These are phyloP conservation scores for Dryas iulia DNA, from an alignment of 1,140 invertebrate species.

Conservation along the genomic window DNA sequence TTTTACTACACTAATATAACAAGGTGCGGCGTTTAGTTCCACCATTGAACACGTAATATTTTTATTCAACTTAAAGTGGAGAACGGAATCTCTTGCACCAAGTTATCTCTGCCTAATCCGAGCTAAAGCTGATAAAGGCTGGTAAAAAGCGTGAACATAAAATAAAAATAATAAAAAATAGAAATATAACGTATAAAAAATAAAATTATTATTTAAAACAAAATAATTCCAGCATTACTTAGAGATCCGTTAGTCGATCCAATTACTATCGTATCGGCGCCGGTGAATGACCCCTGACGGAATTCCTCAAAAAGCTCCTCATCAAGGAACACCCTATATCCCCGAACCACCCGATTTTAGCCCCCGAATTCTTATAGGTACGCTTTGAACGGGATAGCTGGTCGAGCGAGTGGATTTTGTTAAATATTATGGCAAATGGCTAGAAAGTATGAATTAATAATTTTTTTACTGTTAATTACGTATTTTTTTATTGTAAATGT, in stretches of 20 bases:
- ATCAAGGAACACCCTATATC: conserved; percentile 71
- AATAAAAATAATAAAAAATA: too few relatives aligned
- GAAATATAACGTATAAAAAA: too few relatives aligned
- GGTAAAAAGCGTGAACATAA: too few relatives aligned
- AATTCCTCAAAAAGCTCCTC: conserved; percentile 77
- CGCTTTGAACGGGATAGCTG: conserved; percentile 26
- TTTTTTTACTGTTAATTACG: background rate
- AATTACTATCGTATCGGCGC: conserved; percentile 75
- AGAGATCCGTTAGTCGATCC: conserved; percentile 39
- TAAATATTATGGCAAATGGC: background rate
- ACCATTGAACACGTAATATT: too few relatives aligned
- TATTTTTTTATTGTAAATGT: background rate
- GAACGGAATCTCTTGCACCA: too few relatives aligned
- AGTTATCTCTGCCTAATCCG: too few relatives aligned
- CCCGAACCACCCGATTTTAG: conserved; percentile 62
- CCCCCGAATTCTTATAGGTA: conserved; percentile 69
- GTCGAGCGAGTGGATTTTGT: conserved; percentile 21
- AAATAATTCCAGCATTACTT: background rate
- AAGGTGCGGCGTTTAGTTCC: too few relatives aligned
- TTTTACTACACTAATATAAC: too few relatives aligned
- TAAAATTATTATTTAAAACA: background rate
- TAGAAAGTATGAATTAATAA: background rate
- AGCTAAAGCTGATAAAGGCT: too few relatives aligned
- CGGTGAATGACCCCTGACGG: conserved; percentile 70
- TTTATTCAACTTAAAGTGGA: too few relatives aligned